Base-by-base conservation (phyloP, 1,140 invertebrate genomes). In the Aphis gossypii region DNA sequence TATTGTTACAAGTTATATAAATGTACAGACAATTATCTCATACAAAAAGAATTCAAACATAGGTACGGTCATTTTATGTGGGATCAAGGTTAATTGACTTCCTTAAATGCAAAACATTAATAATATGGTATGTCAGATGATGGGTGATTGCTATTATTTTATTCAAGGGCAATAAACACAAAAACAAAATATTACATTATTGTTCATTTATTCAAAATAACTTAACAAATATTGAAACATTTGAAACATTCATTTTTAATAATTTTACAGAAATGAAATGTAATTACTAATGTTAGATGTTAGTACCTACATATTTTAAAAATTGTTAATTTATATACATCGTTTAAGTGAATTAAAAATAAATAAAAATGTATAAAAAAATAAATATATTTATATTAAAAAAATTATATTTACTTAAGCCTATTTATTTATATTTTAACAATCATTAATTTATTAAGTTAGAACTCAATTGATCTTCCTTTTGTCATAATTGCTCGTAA, bases 401-500 rank as follows among this genome's bases (percentile, higher is more conserved):
- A 23, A 54, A 38, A 8, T 46, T 51, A 51, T 88, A 5, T 35
- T 35, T 51, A 9, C n/a, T 51, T 88, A 88, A 8, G 14, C 20
- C 46, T 41, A 84, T 41, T 76, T n/a, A 89, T 89, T 89, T 87
- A 20, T 38, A 38, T 38, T 14, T n/a, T 1, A 89, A 89, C 3
- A 38, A 89, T 25, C 11, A 89, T 20, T 88, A 38, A 5, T 30
- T 54, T 38, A 89, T 38, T 23, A 90, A 86, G 9, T 86, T 84
- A 93, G 7, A 93, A 20, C n/a, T 86, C 92, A 84, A 86, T 93
- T 44, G 92, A 54, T 84, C 48, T 86, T 56, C 92, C 92, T 56
- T 93, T 93, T 21, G 92, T 93, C 41, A 84, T 56, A 54, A 93
- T 38, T n/a, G 92, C 92, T 41, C 44, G 38, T 93, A 93, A n/a